Percentiles rank a stretch among this genome's conserved stretches.
Conservation (phyloP, 1,140 invertebrate genomes). For the Philotrypesis tridentata region DNA sequence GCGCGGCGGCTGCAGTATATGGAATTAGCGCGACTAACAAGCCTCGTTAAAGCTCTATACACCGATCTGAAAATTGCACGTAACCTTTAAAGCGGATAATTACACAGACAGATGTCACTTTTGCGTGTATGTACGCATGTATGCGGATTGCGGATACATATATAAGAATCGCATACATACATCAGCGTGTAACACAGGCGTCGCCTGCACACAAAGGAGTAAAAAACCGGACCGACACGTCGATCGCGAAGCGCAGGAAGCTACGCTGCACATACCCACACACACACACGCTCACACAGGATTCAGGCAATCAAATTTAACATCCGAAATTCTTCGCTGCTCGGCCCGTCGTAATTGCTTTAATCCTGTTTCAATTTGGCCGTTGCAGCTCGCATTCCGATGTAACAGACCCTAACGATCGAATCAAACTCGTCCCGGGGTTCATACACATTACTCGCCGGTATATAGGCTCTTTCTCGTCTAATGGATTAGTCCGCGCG, state of each 20-base stretch:
- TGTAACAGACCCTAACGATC: slow-evolving; percentile 44
- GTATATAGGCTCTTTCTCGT: neutral
- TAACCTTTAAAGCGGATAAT: neutral
- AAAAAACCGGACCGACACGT: neutral
- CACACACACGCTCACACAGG: neutral
- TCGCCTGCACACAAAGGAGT: neutral
- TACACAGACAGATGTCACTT: no score
- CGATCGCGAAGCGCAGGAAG: neutral
- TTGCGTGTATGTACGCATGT: no score
- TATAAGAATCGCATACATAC: neutral
- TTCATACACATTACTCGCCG: neutral
- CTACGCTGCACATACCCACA: no score
- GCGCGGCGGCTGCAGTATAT: neutral
- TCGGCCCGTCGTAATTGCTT: slow-evolving; percentile 27
- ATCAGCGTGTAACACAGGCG: neutral
- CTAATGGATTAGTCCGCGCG: slow-evolving; percentile 37
- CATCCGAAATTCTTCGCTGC: slow-evolving; percentile 34
- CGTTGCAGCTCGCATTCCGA: slow-evolving; percentile 39
- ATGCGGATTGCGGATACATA: no score
- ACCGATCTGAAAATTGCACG: neutral
- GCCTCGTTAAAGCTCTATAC: neutral
- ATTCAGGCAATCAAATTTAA: slow-evolving; percentile 39
- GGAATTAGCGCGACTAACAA: neutral
- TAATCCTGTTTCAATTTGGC: slow-evolving; percentile 46
- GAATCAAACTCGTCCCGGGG: slow-evolving; percentile 14